These are phyloP conservation scores for Anaspis maculata DNA, from an alignment of 2,888 invertebrate species.

Conservation along the genomic window DNA sequence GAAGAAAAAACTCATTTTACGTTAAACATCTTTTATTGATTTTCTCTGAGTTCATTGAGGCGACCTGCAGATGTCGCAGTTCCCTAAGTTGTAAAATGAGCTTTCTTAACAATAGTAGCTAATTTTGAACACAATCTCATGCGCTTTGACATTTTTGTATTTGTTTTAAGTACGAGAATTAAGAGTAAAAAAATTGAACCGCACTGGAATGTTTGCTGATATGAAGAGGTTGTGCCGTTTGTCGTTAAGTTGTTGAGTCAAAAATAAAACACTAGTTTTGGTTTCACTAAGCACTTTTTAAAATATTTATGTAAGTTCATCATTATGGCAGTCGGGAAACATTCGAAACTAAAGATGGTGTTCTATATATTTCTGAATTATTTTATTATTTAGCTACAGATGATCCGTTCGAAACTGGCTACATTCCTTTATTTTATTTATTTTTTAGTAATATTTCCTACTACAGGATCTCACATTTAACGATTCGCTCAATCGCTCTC, in stretches of 20 bases:
- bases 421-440: constrained; percentile 31
- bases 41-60: no score
- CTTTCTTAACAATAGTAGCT: no score
- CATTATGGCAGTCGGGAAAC: constrained; percentile 37
- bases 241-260: constrained; percentile 27
- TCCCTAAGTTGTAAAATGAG: no score
- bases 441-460: no score
- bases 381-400: constrained; percentile 18
- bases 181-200: no score
- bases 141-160: no score
- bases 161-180: no score
- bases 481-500: constrained; percentile 31
- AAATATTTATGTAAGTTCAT: constrained; percentile 20
- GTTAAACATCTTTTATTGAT: no score
- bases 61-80: no score
- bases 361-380: constrained; percentile 23
- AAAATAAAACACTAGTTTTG: constrained; percentile 32
- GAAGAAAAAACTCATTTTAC: no score
- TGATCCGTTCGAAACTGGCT: constrained; percentile 35
- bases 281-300: constrained; percentile 36
- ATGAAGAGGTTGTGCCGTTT: constrained; percentile 39
- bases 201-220: constrained; percentile 27
- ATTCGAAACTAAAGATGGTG: constrained; percentile 31
- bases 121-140: no score
- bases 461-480: constrained; percentile 41